Percentiles rank a stretch among this genome's conserved stretches.
phyloP scores from a whole-genome alignment of 2,797 vertebrate species.

The Staurois parvus region DNA sequence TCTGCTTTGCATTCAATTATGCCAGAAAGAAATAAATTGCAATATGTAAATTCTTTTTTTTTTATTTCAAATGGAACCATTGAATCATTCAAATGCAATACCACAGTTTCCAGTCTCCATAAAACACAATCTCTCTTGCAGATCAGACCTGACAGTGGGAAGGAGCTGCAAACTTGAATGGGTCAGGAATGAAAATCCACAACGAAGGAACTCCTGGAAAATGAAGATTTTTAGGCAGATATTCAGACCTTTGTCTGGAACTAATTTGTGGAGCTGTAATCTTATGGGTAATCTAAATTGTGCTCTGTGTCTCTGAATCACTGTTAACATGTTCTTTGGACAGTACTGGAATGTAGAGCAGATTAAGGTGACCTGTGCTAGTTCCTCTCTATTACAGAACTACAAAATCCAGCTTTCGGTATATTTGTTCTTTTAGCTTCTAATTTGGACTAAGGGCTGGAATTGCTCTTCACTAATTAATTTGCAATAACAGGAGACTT shows the following conservation, averaged over 20 bases:
- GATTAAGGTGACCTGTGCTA: too few relatives aligned
- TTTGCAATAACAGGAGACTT: too few relatives aligned
- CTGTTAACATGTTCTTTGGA: too few relatives aligned
- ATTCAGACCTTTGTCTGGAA: constrained; percentile 19
- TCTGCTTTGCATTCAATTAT: constrained; percentile 1
- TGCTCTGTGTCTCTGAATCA: background rate
- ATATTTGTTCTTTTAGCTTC: too few relatives aligned
- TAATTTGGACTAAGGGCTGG: too few relatives aligned
- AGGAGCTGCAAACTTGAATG: background rate
- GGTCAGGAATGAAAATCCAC: constrained; percentile 28
- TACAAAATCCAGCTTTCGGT: too few relatives aligned
- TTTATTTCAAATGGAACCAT: background rate
- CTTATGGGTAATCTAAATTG: constrained; percentile 25
- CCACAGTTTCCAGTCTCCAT: constrained; percentile 19
- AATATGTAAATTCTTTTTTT: constrained; percentile 8
- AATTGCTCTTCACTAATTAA: too few relatives aligned
- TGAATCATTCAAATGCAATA: constrained; percentile 15
- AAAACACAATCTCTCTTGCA: constrained; percentile 39
- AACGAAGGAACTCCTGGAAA: constrained; percentile 7
- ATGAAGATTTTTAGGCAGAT: constrained; percentile 19
- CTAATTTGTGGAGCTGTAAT: constrained; percentile 27
- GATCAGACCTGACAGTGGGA: constrained; percentile 39
- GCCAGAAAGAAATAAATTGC: constrained; percentile 16
- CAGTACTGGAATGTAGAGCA: too few relatives aligned
- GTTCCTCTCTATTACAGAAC: too few relatives aligned